Evolutionary conservation across 1,140 invertebrate genomes (phyloP).

Genomic region (Euschistus heros): DNA sequence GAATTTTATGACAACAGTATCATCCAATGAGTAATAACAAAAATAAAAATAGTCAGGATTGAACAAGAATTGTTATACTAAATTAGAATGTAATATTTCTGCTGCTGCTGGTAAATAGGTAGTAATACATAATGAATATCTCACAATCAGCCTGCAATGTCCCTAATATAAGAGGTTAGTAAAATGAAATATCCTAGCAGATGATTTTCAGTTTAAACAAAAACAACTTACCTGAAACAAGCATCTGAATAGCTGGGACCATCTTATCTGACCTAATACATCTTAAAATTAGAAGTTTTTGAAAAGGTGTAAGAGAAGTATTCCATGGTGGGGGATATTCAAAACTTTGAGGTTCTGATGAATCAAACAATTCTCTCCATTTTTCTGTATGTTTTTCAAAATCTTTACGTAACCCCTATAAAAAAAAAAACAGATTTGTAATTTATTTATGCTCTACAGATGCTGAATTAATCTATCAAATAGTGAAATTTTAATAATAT

Average conservation of each 20-base stretch:
- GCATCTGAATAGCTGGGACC: conserved; percentile 66
- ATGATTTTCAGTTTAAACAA: conserved; percentile 5
- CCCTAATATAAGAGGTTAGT: background rate
- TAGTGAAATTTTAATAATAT: too few relatives aligned
- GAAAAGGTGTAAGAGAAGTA: conserved; percentile 50
- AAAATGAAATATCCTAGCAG: background rate
- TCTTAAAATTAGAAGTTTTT: conserved; percentile 66
- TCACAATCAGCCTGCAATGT: too few relatives aligned
- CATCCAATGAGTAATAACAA: too few relatives aligned
- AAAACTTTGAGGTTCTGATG: conserved; percentile 52
- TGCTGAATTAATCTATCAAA: too few relatives aligned
- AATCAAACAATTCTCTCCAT: conserved; percentile 71
- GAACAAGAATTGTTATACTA: too few relatives aligned
- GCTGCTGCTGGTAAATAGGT: too few relatives aligned
- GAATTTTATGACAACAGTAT: too few relatives aligned
- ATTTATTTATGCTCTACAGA: too few relatives aligned
- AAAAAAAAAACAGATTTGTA: conserved; percentile 3
- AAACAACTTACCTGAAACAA: conserved; percentile 50
- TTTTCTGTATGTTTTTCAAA: conserved; percentile 42
- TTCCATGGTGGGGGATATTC: conserved; percentile 58
- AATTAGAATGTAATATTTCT: too few relatives aligned
- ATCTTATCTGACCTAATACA: conserved; percentile 83
- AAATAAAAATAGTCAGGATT: too few relatives aligned
- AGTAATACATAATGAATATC: too few relatives aligned
- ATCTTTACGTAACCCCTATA: conserved; percentile 46